These are phyloP conservation scores for Thaumetopoea pityocampa DNA, from an alignment of 1,140 invertebrate genomes.

Conservation along the genomic window DNA sequence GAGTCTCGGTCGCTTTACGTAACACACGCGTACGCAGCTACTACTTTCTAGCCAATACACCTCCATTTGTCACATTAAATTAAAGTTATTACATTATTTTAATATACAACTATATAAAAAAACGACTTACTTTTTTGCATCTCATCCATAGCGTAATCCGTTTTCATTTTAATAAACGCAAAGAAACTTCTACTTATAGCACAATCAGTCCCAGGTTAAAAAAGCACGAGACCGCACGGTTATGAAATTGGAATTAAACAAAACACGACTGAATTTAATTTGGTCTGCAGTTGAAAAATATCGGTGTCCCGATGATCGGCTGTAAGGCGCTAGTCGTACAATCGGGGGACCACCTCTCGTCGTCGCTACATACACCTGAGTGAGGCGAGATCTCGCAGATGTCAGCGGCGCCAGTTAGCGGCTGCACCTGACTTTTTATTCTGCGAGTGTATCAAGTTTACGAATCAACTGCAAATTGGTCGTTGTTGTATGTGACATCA, in stretches of 20 bases:
- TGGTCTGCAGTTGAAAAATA: constrained; percentile 56
- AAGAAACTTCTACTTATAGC: too few species aligned
- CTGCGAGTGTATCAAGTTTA: constrained; percentile 40
- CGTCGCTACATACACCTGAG: constrained; percentile 49
- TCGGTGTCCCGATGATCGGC: constrained; percentile 10
- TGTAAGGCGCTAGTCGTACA: constrained; percentile 23
- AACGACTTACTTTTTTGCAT: constrained; percentile 68
- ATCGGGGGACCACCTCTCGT: constrained; percentile 55
- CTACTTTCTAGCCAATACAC: too few species aligned
- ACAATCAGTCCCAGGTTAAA: constrained; percentile 24
- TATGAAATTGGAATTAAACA: constrained; percentile 26
- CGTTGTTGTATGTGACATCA: constrained; percentile 4
- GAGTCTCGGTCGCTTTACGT: not conserved
- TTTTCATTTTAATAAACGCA: constrained; percentile 68
- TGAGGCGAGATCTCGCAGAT: constrained; percentile 44
- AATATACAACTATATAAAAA: constrained; percentile 8
- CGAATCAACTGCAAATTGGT: constrained; percentile 36
- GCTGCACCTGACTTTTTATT: constrained; percentile 54
- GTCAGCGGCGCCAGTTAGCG: constrained; percentile 33
- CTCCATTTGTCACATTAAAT: not conserved
- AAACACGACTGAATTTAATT: constrained; percentile 41
- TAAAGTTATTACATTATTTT: not conserved
- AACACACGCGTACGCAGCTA: constrained; percentile 1
- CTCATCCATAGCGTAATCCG: constrained; percentile 72
- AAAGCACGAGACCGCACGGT: constrained; percentile 37